phyloP scores from a whole-genome alignment of 2,888 invertebrate genomes.

The Oscheius sp. region DNA sequence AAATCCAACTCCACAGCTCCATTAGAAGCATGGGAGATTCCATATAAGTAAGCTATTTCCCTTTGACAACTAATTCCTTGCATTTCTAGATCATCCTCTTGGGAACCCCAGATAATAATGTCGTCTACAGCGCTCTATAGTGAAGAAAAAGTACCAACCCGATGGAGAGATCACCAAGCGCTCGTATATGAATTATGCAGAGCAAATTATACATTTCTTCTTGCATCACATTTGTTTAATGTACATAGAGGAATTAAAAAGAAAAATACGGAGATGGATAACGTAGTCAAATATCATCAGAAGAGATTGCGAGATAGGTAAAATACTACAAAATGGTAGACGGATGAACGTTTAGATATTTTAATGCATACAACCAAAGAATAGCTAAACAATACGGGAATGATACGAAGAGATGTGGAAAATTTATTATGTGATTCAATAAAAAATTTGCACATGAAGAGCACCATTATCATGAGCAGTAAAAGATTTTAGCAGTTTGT shows the following conservation, averaged over 20 bases:
- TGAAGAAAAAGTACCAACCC: slow-evolving; percentile 50
- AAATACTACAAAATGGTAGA: neutral
- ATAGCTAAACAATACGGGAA: neutral
- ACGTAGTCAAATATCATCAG: slow-evolving; percentile 44
- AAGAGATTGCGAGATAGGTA: neutral
- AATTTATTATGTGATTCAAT: neutral
- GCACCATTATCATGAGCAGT: no score
- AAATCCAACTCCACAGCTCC: slow-evolving; percentile 35
- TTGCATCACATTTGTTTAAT: slow-evolving; percentile 49
- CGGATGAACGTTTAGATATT: neutral
- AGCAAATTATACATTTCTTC: slow-evolving; percentile 46
- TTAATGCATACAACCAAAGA: neutral
- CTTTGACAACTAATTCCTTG: neutral
- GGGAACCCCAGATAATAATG: slow-evolving; percentile 55
- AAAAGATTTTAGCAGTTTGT: no score
- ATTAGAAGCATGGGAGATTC: slow-evolving; percentile 40
- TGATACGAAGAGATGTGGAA: neutral
- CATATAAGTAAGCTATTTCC: slow-evolving; percentile 40
- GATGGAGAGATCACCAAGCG: slow-evolving; percentile 55
- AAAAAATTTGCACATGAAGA: no score
- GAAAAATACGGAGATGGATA: slow-evolving; percentile 35
- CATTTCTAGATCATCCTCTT: slow-evolving; percentile 39
- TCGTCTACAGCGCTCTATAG: slow-evolving; percentile 47
- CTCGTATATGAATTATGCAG: slow-evolving; percentile 53
- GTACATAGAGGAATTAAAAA: slow-evolving; percentile 48